Conservation (phyloP, 2,888 invertebrate genomes). For the Cataglyphis livida region DNA sequence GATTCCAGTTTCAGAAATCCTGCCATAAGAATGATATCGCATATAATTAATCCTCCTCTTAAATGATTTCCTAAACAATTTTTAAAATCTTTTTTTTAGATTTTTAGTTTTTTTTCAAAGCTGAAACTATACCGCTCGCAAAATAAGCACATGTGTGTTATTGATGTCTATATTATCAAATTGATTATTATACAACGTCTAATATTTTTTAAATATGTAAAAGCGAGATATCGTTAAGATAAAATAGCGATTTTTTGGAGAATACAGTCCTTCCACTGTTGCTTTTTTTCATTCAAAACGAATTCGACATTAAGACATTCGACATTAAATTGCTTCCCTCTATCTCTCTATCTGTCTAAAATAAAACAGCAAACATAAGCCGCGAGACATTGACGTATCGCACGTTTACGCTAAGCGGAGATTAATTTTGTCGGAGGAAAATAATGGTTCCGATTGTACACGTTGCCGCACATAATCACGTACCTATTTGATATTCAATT, state of each 20-base stretch:
- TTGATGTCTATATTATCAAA: conserved; percentile 6
- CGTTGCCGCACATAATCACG: neutral
- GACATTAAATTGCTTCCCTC: neutral
- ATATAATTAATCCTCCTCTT: neutral
- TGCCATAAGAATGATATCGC: neutral
- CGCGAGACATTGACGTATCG: neutral
- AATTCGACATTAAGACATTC: neutral
- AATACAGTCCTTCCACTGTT: neutral
- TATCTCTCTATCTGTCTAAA: neutral
- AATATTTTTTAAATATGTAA: conserved; percentile 15
- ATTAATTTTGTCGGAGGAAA: conserved; percentile 12
- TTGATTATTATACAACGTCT: neutral
- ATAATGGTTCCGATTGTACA: neutral
- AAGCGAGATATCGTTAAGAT: conserved; percentile 1
- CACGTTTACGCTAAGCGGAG: neutral
- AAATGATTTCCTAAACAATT: neutral
- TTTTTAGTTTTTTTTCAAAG: neutral
- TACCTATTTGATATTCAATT: neutral
- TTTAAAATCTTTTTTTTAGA: neutral
- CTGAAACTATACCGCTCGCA: neutral
- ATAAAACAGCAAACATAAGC: neutral
- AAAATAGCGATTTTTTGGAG: conserved; percentile 1
- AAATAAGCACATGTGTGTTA: conserved; percentile 9
- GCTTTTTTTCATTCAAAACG: neutral
- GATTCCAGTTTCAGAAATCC: neutral